Evolutionary conservation across 2,113 vertebrate genomes (phyloP), one percentile per base, ranked within the genome.

Genomic region (Spheniscus mendiculus): DNA sequence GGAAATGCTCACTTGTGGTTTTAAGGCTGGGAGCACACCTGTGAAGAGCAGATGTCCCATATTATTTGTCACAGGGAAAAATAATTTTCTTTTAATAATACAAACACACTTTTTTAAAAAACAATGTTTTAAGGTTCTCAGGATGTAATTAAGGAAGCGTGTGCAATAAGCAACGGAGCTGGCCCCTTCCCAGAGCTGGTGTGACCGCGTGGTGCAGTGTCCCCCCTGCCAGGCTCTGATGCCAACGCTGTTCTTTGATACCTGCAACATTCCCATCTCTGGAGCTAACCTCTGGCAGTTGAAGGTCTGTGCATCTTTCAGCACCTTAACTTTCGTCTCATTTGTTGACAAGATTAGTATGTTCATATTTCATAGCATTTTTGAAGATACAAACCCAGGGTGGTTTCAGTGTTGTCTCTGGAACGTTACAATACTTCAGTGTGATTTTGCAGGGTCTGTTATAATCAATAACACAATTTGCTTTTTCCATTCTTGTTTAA

Each of bases 161-260:
- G 12, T 50, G 38, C 52, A 15, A 11, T 17, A 42, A 58, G 36
- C 50, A 34, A 25, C 2, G 20, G 45, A 45, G 38, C 47, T 69
- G 82, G 32, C 32, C 65, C 49, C 29, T 50, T 73, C 26, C 61
- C 12, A 22, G 63, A 17, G 36, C 25, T 61, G 86, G 8, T 25
- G 77, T 42, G 56, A 17, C 11, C 18, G 23, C 0, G 0, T 0
- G 1, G 25, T 11, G 53, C 58, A 55, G 40, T 8, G 61, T 83
- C 44, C 72, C 32, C 6, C 20, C 55, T 44, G 27, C 42, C 2
- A 2, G 58, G 38, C n/a, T 90, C 59, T 17, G 11, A 3, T 0
- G 12, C 27, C 82, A 50, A 0, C 1, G 2, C 69, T 42, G 27
- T 16, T 50, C 36, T 20, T 56, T 42, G 34, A 13, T 17, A 40